These are phyloP conservation scores for Temnothorax curvispinosus DNA, from an alignment of 1,140 invertebrate species.

Conservation along the genomic window DNA sequence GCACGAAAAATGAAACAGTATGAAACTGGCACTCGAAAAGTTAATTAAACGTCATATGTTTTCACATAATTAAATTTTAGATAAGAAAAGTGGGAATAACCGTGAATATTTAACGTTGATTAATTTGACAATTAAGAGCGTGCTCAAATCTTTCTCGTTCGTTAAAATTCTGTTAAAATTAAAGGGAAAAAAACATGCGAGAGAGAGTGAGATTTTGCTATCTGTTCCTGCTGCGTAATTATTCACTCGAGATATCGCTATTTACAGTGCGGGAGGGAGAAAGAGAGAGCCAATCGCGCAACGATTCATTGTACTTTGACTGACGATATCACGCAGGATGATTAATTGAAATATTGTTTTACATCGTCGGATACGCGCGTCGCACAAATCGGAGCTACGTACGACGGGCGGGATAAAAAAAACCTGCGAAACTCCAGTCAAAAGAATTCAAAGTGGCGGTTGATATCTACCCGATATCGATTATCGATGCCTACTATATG, in stretches of 20 bases:
- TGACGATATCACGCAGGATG: slow-evolving; percentile 41
- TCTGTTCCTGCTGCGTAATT: slow-evolving; percentile 19
- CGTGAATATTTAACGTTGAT: slow-evolving; percentile 12
- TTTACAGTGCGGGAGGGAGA: background rate
- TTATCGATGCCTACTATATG: slow-evolving; percentile 51
- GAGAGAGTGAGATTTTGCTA: slow-evolving; percentile 7
- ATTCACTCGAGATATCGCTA: slow-evolving; percentile 33
- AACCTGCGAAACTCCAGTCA: slow-evolving; percentile 45
- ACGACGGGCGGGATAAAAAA: slow-evolving; percentile 36
- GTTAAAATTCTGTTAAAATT: background rate
- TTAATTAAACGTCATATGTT: slow-evolving; percentile 39
- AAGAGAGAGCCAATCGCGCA: slow-evolving; percentile 22
- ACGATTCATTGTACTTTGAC: slow-evolving; percentile 46
- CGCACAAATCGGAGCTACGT: slow-evolving; percentile 18
- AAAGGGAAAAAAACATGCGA: background rate
- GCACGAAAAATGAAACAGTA: background rate
- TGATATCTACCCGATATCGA: slow-evolving; percentile 57
- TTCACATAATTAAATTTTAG: slow-evolving; percentile 9
- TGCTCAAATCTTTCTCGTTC: background rate
- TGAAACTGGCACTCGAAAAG: background rate
- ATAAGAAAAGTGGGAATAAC: slow-evolving; percentile 1
- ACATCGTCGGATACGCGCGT: slow-evolving; percentile 32
- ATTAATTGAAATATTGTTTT: slow-evolving; percentile 57
- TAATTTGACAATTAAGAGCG: slow-evolving; percentile 33
- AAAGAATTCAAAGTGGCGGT: slow-evolving; percentile 58